These are phyloP conservation scores for Sebastes oblongus DNA, from an alignment of 2,797 vertebrate genomes.

Conservation along the genomic window DNA sequence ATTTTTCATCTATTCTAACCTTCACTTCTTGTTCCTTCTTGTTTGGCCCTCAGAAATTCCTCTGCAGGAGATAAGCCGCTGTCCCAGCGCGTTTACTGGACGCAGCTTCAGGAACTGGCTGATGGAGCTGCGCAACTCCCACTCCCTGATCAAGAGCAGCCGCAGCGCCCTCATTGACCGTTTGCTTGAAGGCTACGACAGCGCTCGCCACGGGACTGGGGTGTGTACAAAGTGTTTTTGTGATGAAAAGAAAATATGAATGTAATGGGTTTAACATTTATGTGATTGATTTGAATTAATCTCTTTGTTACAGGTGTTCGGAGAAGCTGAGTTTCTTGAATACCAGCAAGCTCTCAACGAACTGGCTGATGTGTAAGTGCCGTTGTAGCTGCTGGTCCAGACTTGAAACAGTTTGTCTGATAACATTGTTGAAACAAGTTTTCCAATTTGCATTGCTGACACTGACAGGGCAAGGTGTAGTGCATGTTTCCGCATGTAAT, in stretches of 20 bases:
- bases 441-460: not conserved
- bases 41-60: slow-evolving; percentile 84
- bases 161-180: slow-evolving; percentile 89
- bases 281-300: not conserved
- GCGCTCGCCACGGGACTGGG: slow-evolving; percentile 92
- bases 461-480: not conserved
- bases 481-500: not conserved
- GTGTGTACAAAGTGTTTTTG: slow-evolving; percentile 68
- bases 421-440: not conserved
- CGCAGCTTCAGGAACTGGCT: slow-evolving; percentile 91
- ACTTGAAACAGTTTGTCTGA: slow-evolving; percentile 12
- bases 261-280: not conserved
- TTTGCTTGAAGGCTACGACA: slow-evolving; percentile 93
- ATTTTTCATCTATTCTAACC: not conserved
- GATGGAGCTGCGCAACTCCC: slow-evolving; percentile 88
- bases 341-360: slow-evolving; percentile 91
- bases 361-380: slow-evolving; percentile 89
- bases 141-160: slow-evolving; percentile 88
- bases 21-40: not conserved
- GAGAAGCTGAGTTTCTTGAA: slow-evolving; percentile 88
- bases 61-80: slow-evolving; percentile 83
- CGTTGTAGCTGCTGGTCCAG: not conserved
- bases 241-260: not conserved
- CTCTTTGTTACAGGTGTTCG: slow-evolving; percentile 85
- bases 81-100: slow-evolving; percentile 88